phyloP scores from a whole-genome alignment of 2,113 vertebrate genomes.

The Triplophysa tibetana region DNA sequence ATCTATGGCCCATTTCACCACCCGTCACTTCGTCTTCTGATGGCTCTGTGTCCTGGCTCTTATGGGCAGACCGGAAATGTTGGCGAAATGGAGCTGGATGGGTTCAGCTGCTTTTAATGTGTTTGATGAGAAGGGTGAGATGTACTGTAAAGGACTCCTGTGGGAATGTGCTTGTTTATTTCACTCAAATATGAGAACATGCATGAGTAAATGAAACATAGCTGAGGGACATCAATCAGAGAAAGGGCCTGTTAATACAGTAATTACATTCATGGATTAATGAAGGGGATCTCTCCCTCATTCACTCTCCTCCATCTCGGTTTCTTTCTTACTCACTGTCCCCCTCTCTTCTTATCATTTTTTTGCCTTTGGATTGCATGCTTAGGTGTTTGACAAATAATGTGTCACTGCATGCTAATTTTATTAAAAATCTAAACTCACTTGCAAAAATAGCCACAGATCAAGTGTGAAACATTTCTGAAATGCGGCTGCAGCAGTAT shows the following conservation, averaged over 20 bases:
- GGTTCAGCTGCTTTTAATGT: constrained; percentile 35
- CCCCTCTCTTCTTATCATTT: neutral
- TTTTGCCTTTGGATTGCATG: neutral
- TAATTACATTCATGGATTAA: constrained; percentile 59
- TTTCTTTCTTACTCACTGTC: neutral
- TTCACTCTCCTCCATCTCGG: constrained; percentile 3
- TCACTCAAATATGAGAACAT: constrained; percentile 55
- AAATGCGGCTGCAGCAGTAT: neutral
- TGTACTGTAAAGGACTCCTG: constrained; percentile 33
- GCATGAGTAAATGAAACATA: constrained; percentile 52
- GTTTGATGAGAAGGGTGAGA: constrained; percentile 48
- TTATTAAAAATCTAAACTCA: constrained; percentile 38
- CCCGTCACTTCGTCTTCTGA: constrained; percentile 35
- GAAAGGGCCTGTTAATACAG: constrained; percentile 47
- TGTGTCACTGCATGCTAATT: constrained; percentile 30
- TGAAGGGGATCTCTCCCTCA: constrained; percentile 42
- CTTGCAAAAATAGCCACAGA: constrained; percentile 19
- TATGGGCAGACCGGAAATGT: constrained; percentile 29
- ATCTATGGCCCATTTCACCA: constrained; percentile 53
- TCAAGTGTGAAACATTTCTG: constrained; percentile 1
- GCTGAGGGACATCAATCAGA: constrained; percentile 56
- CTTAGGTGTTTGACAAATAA: constrained; percentile 46
- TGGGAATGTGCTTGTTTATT: constrained; percentile 56
- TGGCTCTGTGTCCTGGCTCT: constrained; percentile 37
- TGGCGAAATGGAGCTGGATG: constrained; percentile 19